phyloP scores from a whole-genome alignment of 2,113 vertebrate species.

The Podarcis cretensis region DNA sequence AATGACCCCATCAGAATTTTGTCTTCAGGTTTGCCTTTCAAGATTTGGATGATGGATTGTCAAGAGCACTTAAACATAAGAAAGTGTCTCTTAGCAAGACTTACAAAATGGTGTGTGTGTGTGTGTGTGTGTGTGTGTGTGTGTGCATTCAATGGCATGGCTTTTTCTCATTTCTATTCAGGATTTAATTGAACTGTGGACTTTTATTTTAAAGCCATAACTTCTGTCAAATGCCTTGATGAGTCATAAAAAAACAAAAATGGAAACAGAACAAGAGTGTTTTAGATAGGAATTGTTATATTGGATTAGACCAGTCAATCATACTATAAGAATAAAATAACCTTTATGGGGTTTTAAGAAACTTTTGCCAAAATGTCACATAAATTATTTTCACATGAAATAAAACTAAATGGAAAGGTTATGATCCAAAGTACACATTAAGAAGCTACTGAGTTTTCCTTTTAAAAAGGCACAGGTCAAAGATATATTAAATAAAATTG shows the following conservation, averaged over 20 bases:
- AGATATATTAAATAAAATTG: background rate
- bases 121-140: background rate
- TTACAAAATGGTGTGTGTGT: background rate
- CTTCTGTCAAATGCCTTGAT: background rate
- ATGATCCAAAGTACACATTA: conserved; percentile 4
- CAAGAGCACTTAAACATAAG: background rate
- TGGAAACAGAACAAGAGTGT: background rate
- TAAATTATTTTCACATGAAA: conserved; percentile 16
- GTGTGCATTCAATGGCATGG: background rate
- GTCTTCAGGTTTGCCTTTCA: background rate
- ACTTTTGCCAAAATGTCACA: conserved; percentile 2
- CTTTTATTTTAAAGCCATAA: background rate
- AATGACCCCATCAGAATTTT: background rate
- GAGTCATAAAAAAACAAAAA: background rate
- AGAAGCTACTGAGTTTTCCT: background rate
- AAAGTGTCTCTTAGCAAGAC: background rate
- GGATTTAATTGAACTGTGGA: background rate
- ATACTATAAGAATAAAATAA: conserved; percentile 1
- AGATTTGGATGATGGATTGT: accelerated
- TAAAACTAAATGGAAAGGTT: conserved; percentile 10
- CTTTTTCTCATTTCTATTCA: background rate
- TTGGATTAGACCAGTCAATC: background rate
- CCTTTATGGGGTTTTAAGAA: background rate
- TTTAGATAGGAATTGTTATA: background rate
- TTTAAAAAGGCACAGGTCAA: background rate